Percentiles rank a stretch among this genome's conserved stretches.
Evolutionary conservation across 2,888 invertebrate species (phyloP).

Genomic region (Yponomeuta plumbellus): DNA sequence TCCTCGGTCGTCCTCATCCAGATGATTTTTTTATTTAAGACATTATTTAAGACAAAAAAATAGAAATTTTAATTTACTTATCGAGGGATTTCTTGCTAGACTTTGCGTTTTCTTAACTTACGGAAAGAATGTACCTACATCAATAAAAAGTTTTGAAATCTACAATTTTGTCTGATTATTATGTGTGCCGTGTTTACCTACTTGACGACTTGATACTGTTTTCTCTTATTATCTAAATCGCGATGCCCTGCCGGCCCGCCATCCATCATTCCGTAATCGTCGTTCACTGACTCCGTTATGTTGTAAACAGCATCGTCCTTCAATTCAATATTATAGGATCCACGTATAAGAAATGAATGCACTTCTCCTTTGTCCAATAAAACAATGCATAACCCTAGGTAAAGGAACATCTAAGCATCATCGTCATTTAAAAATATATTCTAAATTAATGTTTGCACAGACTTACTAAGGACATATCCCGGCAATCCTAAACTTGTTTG

Average conservation of each 20-base stretch:
- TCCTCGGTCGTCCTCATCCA: too few relatives aligned
- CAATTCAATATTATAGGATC: conserved; percentile 31
- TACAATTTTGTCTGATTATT: not conserved
- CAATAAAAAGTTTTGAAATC: too few relatives aligned
- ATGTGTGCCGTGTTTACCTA: conserved; percentile 22
- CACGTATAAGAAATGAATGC: conserved; percentile 26
- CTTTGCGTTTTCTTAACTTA: too few relatives aligned
- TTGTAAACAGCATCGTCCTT: conserved; percentile 37
- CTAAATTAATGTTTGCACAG: not conserved
- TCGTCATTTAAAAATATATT: not conserved
- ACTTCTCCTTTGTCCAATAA: conserved; percentile 21
- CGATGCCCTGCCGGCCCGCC: conserved; percentile 25
- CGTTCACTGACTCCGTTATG: conserved; percentile 35
- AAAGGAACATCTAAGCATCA: conserved; percentile 13
- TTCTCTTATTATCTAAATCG: conserved; percentile 24
- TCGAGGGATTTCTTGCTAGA: too few relatives aligned
- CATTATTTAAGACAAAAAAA: too few relatives aligned
- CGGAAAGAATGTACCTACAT: too few relatives aligned
- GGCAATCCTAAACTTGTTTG: too few relatives aligned
- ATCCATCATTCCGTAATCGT: conserved; percentile 41
- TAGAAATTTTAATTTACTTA: too few relatives aligned
- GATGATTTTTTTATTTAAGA: too few relatives aligned
- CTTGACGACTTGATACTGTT: conserved; percentile 30
- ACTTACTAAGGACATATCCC: not conserved
- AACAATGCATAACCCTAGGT: conserved; percentile 25